Evolutionary conservation across 2,113 vertebrate genomes (phyloP).

Genomic region (Dipodomys stephensi): DNA sequence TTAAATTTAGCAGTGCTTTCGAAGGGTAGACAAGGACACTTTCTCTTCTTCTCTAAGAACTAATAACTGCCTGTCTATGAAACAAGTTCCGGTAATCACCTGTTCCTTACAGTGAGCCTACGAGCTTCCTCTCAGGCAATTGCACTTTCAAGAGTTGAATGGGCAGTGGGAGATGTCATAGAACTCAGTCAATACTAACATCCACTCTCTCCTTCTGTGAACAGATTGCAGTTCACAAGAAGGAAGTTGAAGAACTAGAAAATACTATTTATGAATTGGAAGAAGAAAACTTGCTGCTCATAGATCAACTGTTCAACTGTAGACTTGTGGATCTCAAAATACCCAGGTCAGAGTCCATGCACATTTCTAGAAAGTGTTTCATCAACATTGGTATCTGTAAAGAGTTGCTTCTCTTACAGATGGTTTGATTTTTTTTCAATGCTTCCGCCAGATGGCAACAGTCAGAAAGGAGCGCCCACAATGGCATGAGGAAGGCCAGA

Average conservation of each 20-base stretch:
- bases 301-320: conserved; percentile 84
- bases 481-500: not conserved
- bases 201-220: conserved; percentile 49
- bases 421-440: conserved; percentile 18
- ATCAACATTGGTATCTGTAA: conserved; percentile 30
- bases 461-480: conserved; percentile 28
- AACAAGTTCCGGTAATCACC: not conserved
- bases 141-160: conserved; percentile 8
- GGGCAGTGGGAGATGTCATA: not conserved
- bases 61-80: not conserved
- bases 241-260: conserved; percentile 85
- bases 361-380: conserved; percentile 11
- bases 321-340: conserved; percentile 83
- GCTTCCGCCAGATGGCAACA: not conserved
- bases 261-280: conserved; percentile 84
- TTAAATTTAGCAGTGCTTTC: conserved; percentile 8
- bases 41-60: not conserved
- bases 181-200: not conserved
- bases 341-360: conserved; percentile 84
- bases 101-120: not conserved
- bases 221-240: conserved; percentile 86
- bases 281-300: conserved; percentile 88
- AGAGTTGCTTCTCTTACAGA: not conserved
- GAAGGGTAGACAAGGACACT: not conserved
- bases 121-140: not conserved